phyloP scores from a whole-genome alignment of 2,113 vertebrate genomes.

The Calonectris borealis region DNA sequence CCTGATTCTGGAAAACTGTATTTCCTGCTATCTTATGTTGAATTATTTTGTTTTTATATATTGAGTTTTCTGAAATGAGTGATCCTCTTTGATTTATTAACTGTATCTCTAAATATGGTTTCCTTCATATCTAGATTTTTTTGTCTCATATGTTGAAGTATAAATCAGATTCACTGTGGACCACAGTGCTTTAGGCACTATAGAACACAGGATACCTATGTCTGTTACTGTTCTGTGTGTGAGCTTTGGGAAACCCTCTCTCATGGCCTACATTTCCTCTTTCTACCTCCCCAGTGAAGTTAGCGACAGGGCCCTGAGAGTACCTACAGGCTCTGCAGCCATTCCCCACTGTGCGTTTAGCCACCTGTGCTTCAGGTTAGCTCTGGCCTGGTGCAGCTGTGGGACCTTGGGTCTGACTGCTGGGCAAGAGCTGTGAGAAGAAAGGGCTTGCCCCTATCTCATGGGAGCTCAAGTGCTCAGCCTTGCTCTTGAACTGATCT shows the following conservation, averaged over 20 bases:
- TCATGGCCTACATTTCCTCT: not conserved
- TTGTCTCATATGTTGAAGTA: not conserved
- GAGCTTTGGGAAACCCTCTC: not conserved
- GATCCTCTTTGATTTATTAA: not conserved
- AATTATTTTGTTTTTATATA: not conserved
- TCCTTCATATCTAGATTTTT: not conserved
- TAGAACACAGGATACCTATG: not conserved
- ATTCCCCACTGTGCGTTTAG: not conserved
- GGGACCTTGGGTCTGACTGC: not conserved
- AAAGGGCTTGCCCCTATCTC: not conserved
- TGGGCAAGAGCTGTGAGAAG: not conserved
- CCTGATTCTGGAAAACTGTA: not conserved
- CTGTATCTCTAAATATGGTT: not conserved
- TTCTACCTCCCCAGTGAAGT: not conserved
- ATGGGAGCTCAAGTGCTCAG: not conserved
- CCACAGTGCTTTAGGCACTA: not conserved
- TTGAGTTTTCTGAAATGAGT: not conserved
- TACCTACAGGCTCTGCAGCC: not conserved
- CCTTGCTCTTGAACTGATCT: not conserved
- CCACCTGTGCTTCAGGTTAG: not conserved
- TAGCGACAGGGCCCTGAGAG: not conserved
- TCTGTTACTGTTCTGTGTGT: not conserved
- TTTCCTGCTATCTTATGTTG: not conserved
- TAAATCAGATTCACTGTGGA: not conserved
- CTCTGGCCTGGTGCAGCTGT: not conserved